Conservation (phyloP, 2,797 vertebrate species). For the Crocodylus rhombifer region DNA sequence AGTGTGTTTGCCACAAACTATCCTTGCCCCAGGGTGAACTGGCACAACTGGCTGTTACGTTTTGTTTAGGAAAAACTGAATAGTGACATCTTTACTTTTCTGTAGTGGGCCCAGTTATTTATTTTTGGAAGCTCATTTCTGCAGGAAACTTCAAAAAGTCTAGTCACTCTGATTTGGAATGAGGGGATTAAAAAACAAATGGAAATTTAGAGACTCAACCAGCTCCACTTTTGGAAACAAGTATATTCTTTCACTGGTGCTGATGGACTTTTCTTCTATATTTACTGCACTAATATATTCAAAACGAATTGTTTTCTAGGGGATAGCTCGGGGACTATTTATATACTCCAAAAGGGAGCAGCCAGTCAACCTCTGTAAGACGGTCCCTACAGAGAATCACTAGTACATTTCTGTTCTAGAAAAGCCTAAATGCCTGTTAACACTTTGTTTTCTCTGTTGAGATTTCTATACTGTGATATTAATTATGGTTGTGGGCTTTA, state of each 20-base stretch:
- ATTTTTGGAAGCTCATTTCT: background rate
- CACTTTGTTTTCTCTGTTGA: background rate
- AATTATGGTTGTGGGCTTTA: too few relatives aligned
- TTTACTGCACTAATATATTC: background rate
- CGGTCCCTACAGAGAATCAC: too few relatives aligned
- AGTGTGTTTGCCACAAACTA: too few relatives aligned
- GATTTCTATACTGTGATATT: background rate
- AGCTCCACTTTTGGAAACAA: background rate
- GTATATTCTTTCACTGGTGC: background rate
- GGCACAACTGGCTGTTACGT: background rate
- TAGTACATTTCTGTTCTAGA: too few relatives aligned
- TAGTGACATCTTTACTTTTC: background rate
- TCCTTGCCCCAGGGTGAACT: background rate
- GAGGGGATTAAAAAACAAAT: background rate
- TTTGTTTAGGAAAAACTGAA: background rate
- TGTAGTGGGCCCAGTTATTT: background rate
- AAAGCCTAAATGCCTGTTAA: too few relatives aligned
- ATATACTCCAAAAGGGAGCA: background rate
- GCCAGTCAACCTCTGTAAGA: background rate
- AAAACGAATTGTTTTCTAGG: background rate
- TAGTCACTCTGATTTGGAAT: background rate
- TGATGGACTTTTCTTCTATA: background rate
- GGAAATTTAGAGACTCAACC: background rate
- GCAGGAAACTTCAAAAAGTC: background rate
- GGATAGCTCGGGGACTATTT: fast-evolving